Percentiles rank a stretch among this genome's conserved stretches.
phyloP scores from a whole-genome alignment of 2,888 invertebrate genomes.

The Aethes cnicana region DNA sequence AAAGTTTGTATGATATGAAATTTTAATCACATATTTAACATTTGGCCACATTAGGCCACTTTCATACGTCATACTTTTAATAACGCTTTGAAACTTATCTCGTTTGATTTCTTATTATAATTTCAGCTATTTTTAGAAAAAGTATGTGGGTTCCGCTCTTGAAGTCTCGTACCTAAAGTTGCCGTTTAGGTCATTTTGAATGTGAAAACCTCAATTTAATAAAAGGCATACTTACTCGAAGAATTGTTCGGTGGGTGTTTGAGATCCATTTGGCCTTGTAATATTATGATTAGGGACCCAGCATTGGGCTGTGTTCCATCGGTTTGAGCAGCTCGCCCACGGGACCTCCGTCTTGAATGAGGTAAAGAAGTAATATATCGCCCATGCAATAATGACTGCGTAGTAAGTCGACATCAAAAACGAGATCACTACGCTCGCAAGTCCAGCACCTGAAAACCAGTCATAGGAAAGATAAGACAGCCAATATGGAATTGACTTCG shows the following conservation, averaged over 20 bases:
- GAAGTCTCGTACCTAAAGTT: no score
- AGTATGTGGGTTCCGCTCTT: no score
- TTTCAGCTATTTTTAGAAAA: no score
- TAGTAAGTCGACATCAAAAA: conserved; percentile 97
- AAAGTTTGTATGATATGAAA: no score
- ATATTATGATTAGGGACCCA: conserved; percentile 89
- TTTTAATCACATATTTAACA: no score
- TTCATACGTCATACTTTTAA: no score
- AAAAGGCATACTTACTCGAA: conserved; percentile 87
- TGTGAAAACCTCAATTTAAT: not conserved
- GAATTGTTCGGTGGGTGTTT: conserved; percentile 95
- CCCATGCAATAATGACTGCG: conserved; percentile 97
- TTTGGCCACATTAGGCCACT: no score
- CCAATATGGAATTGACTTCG: no score
- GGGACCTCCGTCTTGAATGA: conserved; percentile 94
- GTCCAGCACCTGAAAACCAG: conserved; percentile 90
- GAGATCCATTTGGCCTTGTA: conserved; percentile 87
- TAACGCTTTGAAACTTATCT: no score
- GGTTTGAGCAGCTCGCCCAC: conserved; percentile 93
- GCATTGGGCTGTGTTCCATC: conserved; percentile 92
- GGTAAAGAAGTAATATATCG: conserved; percentile 95
- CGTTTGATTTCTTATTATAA: no score
- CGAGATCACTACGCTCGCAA: conserved; percentile 96
- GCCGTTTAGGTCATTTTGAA: no score
- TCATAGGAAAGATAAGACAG: no score